Percentiles rank a stretch among this genome's conserved stretches.
These are phyloP conservation scores for Leptodactylus fuscus DNA, from an alignment of 2,113 vertebrate species.

Conservation along the genomic window DNA sequence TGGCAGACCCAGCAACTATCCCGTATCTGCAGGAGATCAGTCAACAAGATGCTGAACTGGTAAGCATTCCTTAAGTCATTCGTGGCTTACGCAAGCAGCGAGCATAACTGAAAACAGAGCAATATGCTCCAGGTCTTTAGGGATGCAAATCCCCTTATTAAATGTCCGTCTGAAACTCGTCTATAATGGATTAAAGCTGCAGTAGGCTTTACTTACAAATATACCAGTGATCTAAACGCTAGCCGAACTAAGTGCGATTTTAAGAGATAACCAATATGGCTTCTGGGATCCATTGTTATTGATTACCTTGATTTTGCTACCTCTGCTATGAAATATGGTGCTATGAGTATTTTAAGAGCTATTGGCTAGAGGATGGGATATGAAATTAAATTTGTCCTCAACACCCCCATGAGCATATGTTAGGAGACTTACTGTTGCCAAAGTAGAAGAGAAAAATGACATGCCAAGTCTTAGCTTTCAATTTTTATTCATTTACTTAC, in stretches of 20 bases:
- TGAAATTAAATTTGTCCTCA: background rate
- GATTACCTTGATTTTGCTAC: background rate
- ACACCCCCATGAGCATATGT: background rate
- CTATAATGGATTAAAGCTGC: slow-evolving; percentile 45
- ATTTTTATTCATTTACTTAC: too few relatives aligned
- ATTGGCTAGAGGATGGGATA: background rate
- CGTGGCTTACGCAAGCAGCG: slow-evolving; percentile 62
- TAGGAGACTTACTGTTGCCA: too few relatives aligned
- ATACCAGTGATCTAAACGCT: slow-evolving; percentile 49
- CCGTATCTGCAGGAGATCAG: slow-evolving; percentile 78
- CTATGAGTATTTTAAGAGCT: background rate
- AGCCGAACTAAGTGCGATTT: background rate
- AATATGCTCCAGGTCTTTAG: slow-evolving; percentile 54
- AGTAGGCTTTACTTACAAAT: slow-evolving; percentile 17
- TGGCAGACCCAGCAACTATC: slow-evolving; percentile 77
- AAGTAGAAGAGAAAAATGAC: too few relatives aligned
- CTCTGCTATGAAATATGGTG: background rate
- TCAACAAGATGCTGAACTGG: slow-evolving; percentile 69
- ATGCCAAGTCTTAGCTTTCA: too few relatives aligned
- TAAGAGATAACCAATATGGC: background rate
- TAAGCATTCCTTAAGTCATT: slow-evolving; percentile 66
- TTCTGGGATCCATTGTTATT: background rate
- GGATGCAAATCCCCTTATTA: slow-evolving; percentile 56
- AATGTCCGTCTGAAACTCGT: slow-evolving; percentile 47
- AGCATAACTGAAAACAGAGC: slow-evolving; percentile 58